A percentile compares a stretch with the other conserved stretches of the same genome.
phyloP scores from a whole-genome alignment of 2,113 vertebrate genomes.

The Dromaius novaehollandiae region DNA sequence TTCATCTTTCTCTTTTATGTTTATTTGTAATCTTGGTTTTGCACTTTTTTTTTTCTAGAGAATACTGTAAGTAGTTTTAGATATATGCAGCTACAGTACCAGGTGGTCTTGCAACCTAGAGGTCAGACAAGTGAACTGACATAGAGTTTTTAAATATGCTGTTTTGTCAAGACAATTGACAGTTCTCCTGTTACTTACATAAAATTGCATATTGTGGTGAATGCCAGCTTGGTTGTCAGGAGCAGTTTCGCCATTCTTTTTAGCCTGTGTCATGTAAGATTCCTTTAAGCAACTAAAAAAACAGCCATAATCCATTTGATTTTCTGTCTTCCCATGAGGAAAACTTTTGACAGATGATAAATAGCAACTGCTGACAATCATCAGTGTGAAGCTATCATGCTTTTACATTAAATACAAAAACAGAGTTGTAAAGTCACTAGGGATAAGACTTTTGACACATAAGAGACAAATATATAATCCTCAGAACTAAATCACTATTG shows the following conservation, averaged over 20 bases:
- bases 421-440: conserved; percentile 88
- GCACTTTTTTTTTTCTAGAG: background rate
- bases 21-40: background rate
- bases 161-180: conserved; percentile 59
- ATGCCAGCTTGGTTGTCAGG: conserved; percentile 75
- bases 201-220: conserved; percentile 71
- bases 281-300: conserved; percentile 88
- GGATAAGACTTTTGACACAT: conserved; percentile 90
- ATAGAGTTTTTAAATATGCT: conserved; percentile 66
- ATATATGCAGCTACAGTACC: background rate
- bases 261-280: conserved; percentile 86
- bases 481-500: conserved; percentile 80
- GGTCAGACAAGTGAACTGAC: conserved; percentile 71
- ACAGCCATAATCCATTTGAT: conserved; percentile 91
- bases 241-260: conserved; percentile 79
- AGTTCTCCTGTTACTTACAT: conserved; percentile 63
- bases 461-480: conserved; percentile 84
- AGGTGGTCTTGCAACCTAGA: conserved; percentile 60
- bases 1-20: background rate
- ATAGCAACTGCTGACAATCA: conserved; percentile 94
- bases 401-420: conserved; percentile 92
- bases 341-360: conserved; percentile 94
- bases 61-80: conserved; percentile 1
- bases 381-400: conserved; percentile 84
- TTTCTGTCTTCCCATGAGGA: conserved; percentile 92